Conservation (phyloP, 2,888 invertebrate species). For the Stenichneumon culpator region DNA sequence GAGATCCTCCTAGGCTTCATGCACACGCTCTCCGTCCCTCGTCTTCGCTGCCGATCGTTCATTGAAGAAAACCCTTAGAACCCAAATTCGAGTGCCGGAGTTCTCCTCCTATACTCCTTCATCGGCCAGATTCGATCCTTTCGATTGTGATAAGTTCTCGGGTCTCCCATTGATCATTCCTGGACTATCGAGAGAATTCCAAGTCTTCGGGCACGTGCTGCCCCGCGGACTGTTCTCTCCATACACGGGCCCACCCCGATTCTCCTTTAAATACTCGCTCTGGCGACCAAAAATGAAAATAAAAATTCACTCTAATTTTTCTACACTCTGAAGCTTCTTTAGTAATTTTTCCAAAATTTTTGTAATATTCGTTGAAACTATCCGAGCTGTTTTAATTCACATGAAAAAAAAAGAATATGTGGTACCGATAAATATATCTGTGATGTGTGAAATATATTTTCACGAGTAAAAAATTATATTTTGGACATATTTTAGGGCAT, state of each 20-base stretch:
- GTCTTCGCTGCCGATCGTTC: slow-evolving; percentile 57
- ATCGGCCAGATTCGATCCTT: neutral
- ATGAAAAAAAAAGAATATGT: neutral
- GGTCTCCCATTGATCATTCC: slow-evolving; percentile 42
- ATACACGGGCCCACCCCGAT: neutral
- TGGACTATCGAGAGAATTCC: slow-evolving; percentile 53
- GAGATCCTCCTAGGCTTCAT: slow-evolving; percentile 36
- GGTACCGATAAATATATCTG: too few species aligned
- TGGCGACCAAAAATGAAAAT: neutral
- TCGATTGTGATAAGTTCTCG: slow-evolving; percentile 64
- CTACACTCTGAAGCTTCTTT: too few species aligned
- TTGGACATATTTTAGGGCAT: too few species aligned
- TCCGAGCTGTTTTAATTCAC: neutral
- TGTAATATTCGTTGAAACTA: neutral
- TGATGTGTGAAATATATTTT: too few species aligned
- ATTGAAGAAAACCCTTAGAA: slow-evolving; percentile 53
- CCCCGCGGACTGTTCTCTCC: neutral
- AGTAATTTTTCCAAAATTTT: too few species aligned
- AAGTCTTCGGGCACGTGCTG: slow-evolving; percentile 61
- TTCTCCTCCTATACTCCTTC: slow-evolving; percentile 17
- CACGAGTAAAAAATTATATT: too few species aligned
- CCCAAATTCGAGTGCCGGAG: slow-evolving; percentile 37
- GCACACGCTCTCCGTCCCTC: slow-evolving; percentile 25
- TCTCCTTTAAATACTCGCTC: neutral
- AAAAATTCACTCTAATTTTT: neutral